Evolutionary conservation across 2,797 vertebrate species (phyloP).

Genomic region (Neoniphon sammara): DNA sequence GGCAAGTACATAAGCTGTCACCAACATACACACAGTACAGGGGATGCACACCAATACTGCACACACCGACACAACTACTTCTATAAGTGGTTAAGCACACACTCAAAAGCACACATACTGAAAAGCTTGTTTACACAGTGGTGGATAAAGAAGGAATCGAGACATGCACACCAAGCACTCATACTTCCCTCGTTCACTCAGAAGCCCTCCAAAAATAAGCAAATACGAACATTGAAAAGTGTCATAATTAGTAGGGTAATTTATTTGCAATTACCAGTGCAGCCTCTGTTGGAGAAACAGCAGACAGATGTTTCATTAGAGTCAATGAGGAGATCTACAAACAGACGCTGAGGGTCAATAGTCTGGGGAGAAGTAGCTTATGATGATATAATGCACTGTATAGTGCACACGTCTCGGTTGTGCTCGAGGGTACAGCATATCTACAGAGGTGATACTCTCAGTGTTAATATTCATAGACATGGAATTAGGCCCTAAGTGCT

Average conservation of each 20-base stretch:
- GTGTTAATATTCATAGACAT: not conserved
- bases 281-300: constrained; percentile 60
- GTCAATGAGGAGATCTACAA: constrained; percentile 71
- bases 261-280: constrained; percentile 72
- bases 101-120: constrained; percentile 18
- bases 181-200: constrained; percentile 12
- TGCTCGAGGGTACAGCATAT: constrained; percentile 9
- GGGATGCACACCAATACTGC: constrained; percentile 12
- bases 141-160: not conserved
- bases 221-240: constrained; percentile 62
- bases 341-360: constrained; percentile 73
- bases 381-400: constrained; percentile 59
- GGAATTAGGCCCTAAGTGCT: not conserved
- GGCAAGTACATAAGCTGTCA: not conserved
- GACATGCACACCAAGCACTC: not conserved
- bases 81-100: not conserved
- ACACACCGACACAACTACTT: constrained; percentile 5
- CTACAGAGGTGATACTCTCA: not conserved
- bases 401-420: constrained; percentile 43
- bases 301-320: constrained; percentile 79
- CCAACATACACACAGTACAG: constrained; percentile 1
- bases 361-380: constrained; percentile 68
- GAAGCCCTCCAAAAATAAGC: constrained; percentile 43
- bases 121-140: constrained; percentile 28
- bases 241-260: constrained; percentile 74